These are phyloP conservation scores for Xestia xanthographa DNA, from an alignment of 2,888 invertebrate genomes.

Conservation along the genomic window DNA sequence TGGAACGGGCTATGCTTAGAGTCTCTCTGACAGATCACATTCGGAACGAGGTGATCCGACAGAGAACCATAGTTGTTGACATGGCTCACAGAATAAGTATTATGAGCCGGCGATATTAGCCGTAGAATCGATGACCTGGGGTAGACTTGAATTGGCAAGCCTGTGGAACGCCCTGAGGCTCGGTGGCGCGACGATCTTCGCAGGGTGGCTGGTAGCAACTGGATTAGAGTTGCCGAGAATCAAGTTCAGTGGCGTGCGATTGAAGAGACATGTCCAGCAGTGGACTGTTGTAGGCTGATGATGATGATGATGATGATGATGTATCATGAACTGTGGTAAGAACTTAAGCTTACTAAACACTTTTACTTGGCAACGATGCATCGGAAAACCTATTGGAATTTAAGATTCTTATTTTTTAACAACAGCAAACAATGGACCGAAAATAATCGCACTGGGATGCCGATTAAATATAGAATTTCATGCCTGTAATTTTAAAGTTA, in stretches of 20 bases:
- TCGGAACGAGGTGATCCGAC: neutral
- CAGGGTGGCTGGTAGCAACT: neutral
- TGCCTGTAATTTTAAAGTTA: constrained; percentile 4
- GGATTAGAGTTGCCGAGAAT: neutral
- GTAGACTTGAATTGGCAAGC: neutral
- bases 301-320: neutral
- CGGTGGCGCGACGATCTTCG: neutral
- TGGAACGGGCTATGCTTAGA: neutral
- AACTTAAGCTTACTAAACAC: neutral
- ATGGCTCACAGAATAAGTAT: neutral
- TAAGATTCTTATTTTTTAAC: neutral
- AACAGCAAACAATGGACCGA: neutral
- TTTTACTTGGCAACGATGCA: neutral
- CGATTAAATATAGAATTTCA: constrained; percentile 13
- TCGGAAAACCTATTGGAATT: neutral
- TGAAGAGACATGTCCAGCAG: neutral
- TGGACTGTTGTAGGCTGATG: neutral
- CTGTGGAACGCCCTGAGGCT: neutral
- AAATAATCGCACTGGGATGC: neutral
- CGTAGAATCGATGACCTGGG: neutral
- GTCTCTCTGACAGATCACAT: neutral
- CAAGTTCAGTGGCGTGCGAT: neutral
- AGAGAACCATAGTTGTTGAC: neutral
- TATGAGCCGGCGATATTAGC: neutral
- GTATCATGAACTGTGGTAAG: neutral